These are phyloP conservation scores for Nebria brevicollis DNA, from an alignment of 2,888 invertebrate genomes.

Conservation along the genomic window DNA sequence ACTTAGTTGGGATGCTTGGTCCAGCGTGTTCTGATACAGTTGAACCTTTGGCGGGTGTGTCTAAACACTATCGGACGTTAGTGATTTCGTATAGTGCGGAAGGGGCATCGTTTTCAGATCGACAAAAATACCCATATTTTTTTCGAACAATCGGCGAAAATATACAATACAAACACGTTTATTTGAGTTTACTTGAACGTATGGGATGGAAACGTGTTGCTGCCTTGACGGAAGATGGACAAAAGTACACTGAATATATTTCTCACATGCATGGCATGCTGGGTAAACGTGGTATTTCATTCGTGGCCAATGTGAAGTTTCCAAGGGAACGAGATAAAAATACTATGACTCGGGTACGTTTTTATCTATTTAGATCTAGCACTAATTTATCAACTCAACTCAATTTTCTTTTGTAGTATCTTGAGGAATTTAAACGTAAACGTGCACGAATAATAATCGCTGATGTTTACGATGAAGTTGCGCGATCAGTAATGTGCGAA, in stretches of 20 bases:
- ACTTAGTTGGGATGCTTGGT: conserved; percentile 77
- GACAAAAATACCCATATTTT: conserved; percentile 79
- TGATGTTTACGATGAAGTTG: conserved; percentile 78
- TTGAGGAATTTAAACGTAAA: conserved; percentile 72
- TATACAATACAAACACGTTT: conserved; percentile 75
- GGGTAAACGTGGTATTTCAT: conserved; percentile 70
- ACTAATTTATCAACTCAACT: neutral
- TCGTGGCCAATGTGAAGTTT: conserved; percentile 77
- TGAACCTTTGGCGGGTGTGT: conserved; percentile 80
- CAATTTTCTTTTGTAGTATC: conserved; percentile 65
- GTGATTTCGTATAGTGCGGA: conserved; percentile 84
- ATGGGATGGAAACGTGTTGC: conserved; percentile 78
- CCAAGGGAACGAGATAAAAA: conserved; percentile 67
- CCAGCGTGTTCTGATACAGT: conserved; percentile 86
- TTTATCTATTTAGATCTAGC: neutral
- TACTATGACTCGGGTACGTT: conserved; percentile 70
- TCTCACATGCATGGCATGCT: conserved; percentile 75
- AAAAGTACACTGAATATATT: conserved; percentile 82
- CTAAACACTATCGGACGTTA: conserved; percentile 76
- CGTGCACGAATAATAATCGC: conserved; percentile 82
- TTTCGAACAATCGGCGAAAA: conserved; percentile 84
- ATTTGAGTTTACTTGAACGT: conserved; percentile 68
- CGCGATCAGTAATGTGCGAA: conserved; percentile 83
- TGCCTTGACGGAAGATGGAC: conserved; percentile 81
- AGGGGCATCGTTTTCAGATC: conserved; percentile 76